Evolutionary conservation across 1,140 invertebrate genomes (phyloP).

Genomic region (Zaprionus vittiger): DNA sequence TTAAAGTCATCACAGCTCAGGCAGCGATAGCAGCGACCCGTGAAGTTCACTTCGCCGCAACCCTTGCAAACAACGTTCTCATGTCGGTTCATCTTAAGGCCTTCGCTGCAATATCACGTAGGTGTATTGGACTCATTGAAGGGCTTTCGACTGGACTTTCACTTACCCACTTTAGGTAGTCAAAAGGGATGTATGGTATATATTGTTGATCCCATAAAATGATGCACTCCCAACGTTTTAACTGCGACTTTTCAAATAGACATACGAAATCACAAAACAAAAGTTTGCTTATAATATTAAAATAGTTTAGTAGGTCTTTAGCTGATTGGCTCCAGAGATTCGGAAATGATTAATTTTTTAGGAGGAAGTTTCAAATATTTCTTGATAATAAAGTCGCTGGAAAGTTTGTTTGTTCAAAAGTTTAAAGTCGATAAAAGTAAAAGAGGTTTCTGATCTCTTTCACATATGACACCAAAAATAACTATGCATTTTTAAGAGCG

Average conservation of each 20-base stretch:
- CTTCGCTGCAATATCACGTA: background rate
- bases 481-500: no score
- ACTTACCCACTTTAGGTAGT: conserved; percentile 29
- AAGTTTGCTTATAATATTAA: conserved; percentile 14
- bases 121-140: no score
- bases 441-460: background rate
- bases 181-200: background rate
- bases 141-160: background rate
- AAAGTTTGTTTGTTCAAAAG: conserved; percentile 2
- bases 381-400: conserved; percentile 36
- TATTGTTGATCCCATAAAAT: conserved; percentile 21
- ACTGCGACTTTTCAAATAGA: conserved; percentile 17
- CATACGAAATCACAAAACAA: conserved; percentile 39
- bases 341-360: conserved; percentile 20
- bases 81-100: conserved; percentile 61
- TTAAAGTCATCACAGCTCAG: conserved; percentile 59
- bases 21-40: conserved; percentile 67
- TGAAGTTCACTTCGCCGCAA: conserved; percentile 51
- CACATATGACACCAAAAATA: no score
- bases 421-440: background rate
- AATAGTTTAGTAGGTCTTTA: conserved; percentile 22
- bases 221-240: conserved; percentile 26
- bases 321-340: conserved; percentile 33
- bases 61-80: conserved; percentile 60
- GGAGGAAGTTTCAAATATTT: conserved; percentile 12